Conservation (phyloP, 2,113 vertebrate genomes). For the Lutjanus erythropterus region DNA sequence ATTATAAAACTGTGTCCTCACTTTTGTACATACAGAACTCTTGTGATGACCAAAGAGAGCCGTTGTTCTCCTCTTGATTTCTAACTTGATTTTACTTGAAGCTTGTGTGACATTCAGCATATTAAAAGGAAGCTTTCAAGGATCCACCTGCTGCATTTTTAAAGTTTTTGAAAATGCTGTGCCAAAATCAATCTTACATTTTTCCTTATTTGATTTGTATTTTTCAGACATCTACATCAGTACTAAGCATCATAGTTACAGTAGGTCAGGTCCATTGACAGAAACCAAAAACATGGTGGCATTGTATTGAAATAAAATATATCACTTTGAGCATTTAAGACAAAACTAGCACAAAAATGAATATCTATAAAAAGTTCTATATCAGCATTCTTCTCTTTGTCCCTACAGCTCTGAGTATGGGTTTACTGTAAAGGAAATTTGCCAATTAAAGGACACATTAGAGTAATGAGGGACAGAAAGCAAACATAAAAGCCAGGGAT, state of each 20-base stretch:
- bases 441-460: slow-evolving; percentile 29
- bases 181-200: background rate
- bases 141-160: background rate
- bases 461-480: slow-evolving; percentile 15
- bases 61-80: background rate
- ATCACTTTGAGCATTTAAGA: background rate
- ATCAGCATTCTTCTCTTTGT: background rate
- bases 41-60: background rate
- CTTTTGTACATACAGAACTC: background rate
- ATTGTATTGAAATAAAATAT: background rate
- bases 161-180: background rate
- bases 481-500: background rate
- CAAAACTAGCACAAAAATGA: background rate
- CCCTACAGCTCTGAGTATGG: background rate
- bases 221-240: too few relatives aligned
- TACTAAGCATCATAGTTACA: too few relatives aligned
- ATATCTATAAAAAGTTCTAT: background rate
- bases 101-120: background rate
- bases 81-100: background rate
- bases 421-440: slow-evolving; percentile 17
- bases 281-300: background rate
- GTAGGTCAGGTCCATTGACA: too few relatives aligned
- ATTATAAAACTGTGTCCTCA: background rate
- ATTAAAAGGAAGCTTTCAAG: background rate
- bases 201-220: background rate